These are phyloP conservation scores for Daubentonia madagascariensis DNA, from an alignment of 2,113 vertebrate species.

Conservation along the genomic window DNA sequence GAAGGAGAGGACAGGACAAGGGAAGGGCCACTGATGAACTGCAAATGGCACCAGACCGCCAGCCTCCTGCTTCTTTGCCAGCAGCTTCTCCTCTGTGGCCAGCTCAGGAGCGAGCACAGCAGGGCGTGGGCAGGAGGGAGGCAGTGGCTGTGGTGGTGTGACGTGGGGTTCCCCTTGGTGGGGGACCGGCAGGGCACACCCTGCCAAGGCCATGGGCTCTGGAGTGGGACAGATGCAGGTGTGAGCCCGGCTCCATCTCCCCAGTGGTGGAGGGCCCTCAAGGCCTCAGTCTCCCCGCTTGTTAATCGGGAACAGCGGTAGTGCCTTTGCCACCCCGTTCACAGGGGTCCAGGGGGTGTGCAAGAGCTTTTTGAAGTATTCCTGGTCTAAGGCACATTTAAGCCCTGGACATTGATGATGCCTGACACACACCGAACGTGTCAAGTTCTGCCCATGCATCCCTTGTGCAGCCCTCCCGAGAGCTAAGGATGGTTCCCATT, in stretches of 20 bases:
- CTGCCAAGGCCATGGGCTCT: neutral
- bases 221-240: neutral
- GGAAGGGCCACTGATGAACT: constrained; percentile 59
- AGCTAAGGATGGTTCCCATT: accelerated
- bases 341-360: neutral
- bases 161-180: neutral
- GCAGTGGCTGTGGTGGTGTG: neutral
- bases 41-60: constrained; percentile 72
- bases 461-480: neutral
- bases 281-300: neutral
- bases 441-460: accelerated
- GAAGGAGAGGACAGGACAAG: neutral
- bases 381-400: neutral
- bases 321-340: accelerated
- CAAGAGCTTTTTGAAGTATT: neutral
- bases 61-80: neutral
- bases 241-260: neutral
- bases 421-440: accelerated
- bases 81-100: neutral
- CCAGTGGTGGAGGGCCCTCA: accelerated
- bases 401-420: neutral
- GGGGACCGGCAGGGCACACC: neutral
- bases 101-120: neutral
- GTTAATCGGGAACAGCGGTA: neutral
- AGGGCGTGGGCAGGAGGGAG: neutral